These are phyloP conservation scores for Brachionus asplanchnoidis DNA, from an alignment of 1,140 invertebrate genomes.

Conservation along the genomic window DNA sequence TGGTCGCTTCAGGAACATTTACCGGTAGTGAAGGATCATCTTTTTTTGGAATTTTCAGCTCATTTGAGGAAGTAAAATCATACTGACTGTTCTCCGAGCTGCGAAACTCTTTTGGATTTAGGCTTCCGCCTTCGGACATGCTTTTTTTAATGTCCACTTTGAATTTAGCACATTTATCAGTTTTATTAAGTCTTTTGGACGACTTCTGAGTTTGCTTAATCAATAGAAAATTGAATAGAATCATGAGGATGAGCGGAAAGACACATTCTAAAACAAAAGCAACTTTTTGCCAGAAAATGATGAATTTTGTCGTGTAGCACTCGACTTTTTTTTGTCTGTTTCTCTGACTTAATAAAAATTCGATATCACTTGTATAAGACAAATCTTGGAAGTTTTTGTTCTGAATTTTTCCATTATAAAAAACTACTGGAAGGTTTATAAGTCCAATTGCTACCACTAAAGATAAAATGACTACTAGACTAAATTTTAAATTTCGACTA, in stretches of 20 bases:
- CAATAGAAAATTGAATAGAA: constrained; percentile 14
- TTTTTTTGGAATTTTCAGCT: background rate
- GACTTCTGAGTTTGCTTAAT: constrained; percentile 35
- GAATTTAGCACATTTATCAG: background rate
- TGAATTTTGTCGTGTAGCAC: constrained; percentile 36
- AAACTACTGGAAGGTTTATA: constrained; percentile 2
- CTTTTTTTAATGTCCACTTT: constrained; percentile 5
- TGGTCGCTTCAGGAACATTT: background rate
- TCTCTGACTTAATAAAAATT: background rate
- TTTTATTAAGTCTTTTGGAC: constrained; percentile 7
- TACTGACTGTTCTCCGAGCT: background rate
- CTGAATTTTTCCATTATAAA: constrained; percentile 14
- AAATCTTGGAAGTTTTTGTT: background rate
- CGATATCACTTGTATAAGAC: background rate
- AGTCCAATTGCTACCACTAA: background rate
- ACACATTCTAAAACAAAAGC: constrained; percentile 24
- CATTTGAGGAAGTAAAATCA: background rate
- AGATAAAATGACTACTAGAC: background rate
- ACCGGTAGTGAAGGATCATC: background rate
- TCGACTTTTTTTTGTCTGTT: background rate
- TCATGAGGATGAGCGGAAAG: constrained; percentile 19
- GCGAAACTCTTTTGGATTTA: background rate
- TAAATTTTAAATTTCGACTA: constrained; percentile 27
- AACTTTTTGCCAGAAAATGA: constrained; percentile 28
- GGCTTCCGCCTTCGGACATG: background rate